Evolutionary conservation across 2,888 invertebrate species (phyloP).

Genomic region (Diarsia dahlii): DNA sequence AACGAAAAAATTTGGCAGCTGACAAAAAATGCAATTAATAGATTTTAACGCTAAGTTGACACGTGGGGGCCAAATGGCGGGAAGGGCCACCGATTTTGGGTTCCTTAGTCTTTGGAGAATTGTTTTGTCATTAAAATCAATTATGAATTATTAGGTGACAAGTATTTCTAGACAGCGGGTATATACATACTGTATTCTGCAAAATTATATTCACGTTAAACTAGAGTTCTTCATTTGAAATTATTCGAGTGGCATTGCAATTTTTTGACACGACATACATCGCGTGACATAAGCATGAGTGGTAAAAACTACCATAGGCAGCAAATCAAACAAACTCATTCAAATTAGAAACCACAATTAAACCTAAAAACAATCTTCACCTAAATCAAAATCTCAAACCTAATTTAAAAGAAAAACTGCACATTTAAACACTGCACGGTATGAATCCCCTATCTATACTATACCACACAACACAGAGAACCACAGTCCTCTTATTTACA

Average conservation of each 20-base stretch:
- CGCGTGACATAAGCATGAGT: not conserved
- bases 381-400: not conserved
- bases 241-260: too few relatives aligned
- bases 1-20: slow-evolving; percentile 75
- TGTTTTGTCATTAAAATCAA: slow-evolving; percentile 8
- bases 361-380: not conserved
- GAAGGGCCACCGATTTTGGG: slow-evolving; percentile 76
- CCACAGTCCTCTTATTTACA: slow-evolving; percentile 42
- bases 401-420: slow-evolving; percentile 17
- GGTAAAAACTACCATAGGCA: not conserved
- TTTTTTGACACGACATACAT: too few relatives aligned
- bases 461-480: slow-evolving; percentile 18
- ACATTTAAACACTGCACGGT: not conserved
- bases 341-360: not conserved
- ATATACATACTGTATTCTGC: not conserved
- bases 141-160: not conserved
- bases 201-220: too few relatives aligned
- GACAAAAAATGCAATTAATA: slow-evolving; percentile 83
- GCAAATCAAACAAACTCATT: too few relatives aligned
- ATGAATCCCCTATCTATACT: too few relatives aligned
- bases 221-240: too few relatives aligned
- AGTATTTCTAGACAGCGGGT: too few relatives aligned
- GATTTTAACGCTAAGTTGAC: slow-evolving; percentile 79
- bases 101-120: slow-evolving; percentile 55
- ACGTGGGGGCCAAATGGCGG: slow-evolving; percentile 87